Evolutionary conservation across 2,797 vertebrate species (phyloP).

Genomic region (Paedocypris micromegethes): DNA sequence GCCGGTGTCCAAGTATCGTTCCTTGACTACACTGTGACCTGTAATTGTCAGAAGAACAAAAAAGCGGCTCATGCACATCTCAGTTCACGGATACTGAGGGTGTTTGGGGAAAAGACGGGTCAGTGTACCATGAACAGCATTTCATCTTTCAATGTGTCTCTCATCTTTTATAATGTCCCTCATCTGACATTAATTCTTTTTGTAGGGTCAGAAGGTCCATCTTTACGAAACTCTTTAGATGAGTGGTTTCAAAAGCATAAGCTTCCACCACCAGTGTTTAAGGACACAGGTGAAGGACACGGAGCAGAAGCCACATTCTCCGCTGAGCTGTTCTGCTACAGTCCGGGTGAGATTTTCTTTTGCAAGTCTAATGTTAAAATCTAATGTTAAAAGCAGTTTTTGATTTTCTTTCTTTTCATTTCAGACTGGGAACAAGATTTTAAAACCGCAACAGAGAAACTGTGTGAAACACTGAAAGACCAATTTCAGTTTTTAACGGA

Average conservation of each 20-base stretch:
- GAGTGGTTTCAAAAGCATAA: slow-evolving; percentile 48
- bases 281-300: slow-evolving; percentile 30
- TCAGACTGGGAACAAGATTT: too few relatives aligned
- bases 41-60: slow-evolving; percentile 24
- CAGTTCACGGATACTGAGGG: slow-evolving; percentile 41
- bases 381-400: too few relatives aligned
- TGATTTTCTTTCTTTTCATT: too few relatives aligned
- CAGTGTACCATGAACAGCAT: neutral
- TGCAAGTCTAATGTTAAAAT: too few relatives aligned
- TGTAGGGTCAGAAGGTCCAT: slow-evolving; percentile 2
- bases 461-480: too few relatives aligned
- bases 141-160: neutral
- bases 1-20: slow-evolving; percentile 36
- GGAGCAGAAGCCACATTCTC: slow-evolving; percentile 51
- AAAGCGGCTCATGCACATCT: slow-evolving; percentile 39
- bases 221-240: slow-evolving; percentile 42
- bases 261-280: slow-evolving; percentile 42
- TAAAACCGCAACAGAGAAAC: too few relatives aligned
- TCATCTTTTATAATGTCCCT: neutral
- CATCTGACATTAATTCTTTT: neutral
- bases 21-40: slow-evolving; percentile 36
- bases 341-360: slow-evolving; percentile 39
- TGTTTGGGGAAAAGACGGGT: slow-evolving; percentile 46
- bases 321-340: slow-evolving; percentile 33
- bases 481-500: too few relatives aligned